Conservation (phyloP, 2,113 vertebrate genomes). For the Rhynchopsitta pachyrhyncha region DNA sequence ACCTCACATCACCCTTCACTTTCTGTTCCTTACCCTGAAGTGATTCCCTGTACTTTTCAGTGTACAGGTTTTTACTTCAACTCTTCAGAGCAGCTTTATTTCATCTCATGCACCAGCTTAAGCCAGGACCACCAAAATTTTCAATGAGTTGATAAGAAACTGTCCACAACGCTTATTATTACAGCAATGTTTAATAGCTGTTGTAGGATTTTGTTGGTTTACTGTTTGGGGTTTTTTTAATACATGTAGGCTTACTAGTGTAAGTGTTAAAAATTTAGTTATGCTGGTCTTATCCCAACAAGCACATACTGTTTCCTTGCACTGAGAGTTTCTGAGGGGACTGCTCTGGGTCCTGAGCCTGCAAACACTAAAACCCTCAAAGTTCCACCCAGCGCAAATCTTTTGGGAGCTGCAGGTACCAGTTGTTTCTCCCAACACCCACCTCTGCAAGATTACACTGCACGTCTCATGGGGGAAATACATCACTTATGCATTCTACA, state of each 20-base stretch:
- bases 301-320: not conserved
- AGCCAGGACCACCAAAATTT: not conserved
- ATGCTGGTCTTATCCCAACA: not conserved
- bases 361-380: not conserved
- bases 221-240: not conserved
- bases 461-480: not conserved
- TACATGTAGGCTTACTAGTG: not conserved
- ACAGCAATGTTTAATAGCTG: not conserved
- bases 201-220: not conserved
- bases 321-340: not conserved
- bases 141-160: not conserved
- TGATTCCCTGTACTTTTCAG: not conserved
- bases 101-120: not conserved
- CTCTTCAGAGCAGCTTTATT: not conserved
- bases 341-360: not conserved
- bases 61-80: not conserved
- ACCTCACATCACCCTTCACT: constrained; percentile 1
- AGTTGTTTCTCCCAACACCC: not conserved
- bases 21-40: constrained; percentile 13
- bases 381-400: not conserved
- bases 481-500: not conserved
- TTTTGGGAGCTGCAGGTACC: not conserved
- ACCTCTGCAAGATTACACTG: not conserved
- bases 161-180: not conserved
- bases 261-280: not conserved